Percentiles rank a stretch among this genome's conserved stretches.
phyloP scores from a whole-genome alignment of 2,113 vertebrate species.

The Sylvietta virens region DNA sequence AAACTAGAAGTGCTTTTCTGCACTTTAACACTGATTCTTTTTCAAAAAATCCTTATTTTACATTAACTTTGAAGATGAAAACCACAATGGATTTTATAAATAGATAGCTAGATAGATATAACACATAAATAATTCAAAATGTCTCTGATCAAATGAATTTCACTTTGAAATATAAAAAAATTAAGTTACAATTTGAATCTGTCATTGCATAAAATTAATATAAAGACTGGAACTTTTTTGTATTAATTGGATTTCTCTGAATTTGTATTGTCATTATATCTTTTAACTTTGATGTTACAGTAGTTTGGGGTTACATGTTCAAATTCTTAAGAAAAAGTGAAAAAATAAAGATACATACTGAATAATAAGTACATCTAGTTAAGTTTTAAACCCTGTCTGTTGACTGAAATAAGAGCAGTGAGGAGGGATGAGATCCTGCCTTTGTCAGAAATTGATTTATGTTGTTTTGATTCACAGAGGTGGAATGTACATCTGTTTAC shows the following conservation, averaged over 20 bases:
- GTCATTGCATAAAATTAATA: not conserved
- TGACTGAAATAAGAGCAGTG: not conserved
- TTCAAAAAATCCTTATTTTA: not conserved
- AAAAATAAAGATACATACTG: not conserved
- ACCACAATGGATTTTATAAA: not conserved
- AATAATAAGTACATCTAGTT: not conserved
- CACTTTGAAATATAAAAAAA: not conserved
- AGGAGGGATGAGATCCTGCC: not conserved
- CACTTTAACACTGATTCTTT: not conserved
- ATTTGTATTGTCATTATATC: not conserved
- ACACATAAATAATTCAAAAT: not conserved
- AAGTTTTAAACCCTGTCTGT: not conserved
- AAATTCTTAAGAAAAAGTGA: not conserved
- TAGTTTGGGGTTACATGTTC: not conserved
- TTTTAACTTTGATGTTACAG: not conserved
- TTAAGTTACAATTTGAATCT: not conserved
- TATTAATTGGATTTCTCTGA: not conserved
- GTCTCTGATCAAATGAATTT: not conserved
- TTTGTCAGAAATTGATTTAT: not conserved
- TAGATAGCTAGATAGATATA: not conserved
- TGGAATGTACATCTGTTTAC: not conserved
- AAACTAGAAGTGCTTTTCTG: not conserved
- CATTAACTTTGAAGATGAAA: not conserved
- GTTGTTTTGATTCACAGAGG: not conserved
- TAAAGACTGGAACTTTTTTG: not conserved